A percentile compares a stretch with the other conserved stretches of the same genome.
Conservation (phyloP, 92 coral and sea anemone species). For the Paramuricea clavata region DNA sequence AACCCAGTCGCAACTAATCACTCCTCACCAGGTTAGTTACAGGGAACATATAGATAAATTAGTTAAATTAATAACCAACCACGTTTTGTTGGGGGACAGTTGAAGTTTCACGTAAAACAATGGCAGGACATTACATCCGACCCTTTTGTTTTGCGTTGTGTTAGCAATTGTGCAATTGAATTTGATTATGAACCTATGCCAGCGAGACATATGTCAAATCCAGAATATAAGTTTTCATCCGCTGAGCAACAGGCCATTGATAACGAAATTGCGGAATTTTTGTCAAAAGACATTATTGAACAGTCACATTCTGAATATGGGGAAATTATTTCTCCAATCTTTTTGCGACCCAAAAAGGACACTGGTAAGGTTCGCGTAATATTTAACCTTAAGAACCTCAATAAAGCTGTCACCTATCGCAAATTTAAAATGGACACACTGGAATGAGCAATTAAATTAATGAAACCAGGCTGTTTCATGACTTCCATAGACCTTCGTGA, state of each 20-base stretch:
- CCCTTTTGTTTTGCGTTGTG: neutral
- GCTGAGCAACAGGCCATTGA: constrained; percentile 62
- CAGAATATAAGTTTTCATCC: constrained; percentile 41
- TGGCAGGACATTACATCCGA: neutral
- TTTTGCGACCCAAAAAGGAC: constrained; percentile 74
- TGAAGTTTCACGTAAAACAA: neutral
- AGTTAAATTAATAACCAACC: neutral
- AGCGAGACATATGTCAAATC: neutral
- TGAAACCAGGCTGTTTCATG: constrained; percentile 69
- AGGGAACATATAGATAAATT: neutral
- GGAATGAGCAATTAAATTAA: constrained; percentile 63
- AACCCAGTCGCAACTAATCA: neutral
- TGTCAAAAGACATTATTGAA: constrained; percentile 53
- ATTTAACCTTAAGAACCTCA: constrained; percentile 64
- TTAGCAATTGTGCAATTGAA: neutral
- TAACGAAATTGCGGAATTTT: constrained; percentile 45
- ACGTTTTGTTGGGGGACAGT: neutral
- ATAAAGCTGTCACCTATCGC: constrained; percentile 66
- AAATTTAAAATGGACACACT: constrained; percentile 73
- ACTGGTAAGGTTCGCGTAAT: constrained; percentile 65
- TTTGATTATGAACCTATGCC: neutral
- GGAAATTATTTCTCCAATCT: constrained; percentile 50
- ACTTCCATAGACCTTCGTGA: constrained; percentile 54
- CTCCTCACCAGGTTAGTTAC: neutral
- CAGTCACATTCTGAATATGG: neutral